These are phyloP conservation scores for Oxyscelio sp. DNA, from an alignment of 2,888 invertebrate genomes.

Conservation along the genomic window DNA sequence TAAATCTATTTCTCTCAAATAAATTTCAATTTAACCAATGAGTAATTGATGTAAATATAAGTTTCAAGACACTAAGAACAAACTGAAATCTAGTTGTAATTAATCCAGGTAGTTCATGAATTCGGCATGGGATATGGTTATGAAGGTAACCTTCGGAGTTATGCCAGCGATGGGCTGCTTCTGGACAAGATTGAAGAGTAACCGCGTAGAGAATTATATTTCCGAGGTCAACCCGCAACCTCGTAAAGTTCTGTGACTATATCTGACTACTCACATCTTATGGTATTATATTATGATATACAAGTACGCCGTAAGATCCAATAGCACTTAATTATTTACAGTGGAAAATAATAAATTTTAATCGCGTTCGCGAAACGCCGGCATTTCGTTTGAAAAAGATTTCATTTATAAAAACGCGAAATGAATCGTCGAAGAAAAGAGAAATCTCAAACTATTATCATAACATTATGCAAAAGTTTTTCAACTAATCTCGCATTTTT, in stretches of 20 bases:
- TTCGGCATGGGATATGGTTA: constrained; percentile 81
- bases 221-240: constrained; percentile 85
- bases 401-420: constrained; percentile 41
- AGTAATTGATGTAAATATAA: constrained; percentile 65
- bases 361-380: constrained; percentile 8
- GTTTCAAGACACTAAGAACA: constrained; percentile 46
- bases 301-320: constrained; percentile 45
- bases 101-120: constrained; percentile 81
- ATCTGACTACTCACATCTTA: constrained; percentile 69
- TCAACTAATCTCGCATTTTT: constrained; percentile 71
- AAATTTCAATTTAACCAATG: no score
- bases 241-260: constrained; percentile 76
- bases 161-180: constrained; percentile 82
- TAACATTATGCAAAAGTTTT: constrained; percentile 54
- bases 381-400: constrained; percentile 1
- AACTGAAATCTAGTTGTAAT: constrained; percentile 71
- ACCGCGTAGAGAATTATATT: constrained; percentile 84
- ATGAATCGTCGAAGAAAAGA: constrained; percentile 1
- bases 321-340: constrained; percentile 36
- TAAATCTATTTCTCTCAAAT: no score
- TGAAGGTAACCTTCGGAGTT: constrained; percentile 81
- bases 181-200: constrained; percentile 84
- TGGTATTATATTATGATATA: constrained; percentile 42
- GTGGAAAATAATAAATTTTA: constrained; percentile 10
- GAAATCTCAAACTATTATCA: constrained; percentile 63